A percentile compares a stretch with the other conserved stretches of the same genome.
Conservation (phyloP, 2,113 vertebrate genomes). For the Mesocricetus auratus region DNA sequence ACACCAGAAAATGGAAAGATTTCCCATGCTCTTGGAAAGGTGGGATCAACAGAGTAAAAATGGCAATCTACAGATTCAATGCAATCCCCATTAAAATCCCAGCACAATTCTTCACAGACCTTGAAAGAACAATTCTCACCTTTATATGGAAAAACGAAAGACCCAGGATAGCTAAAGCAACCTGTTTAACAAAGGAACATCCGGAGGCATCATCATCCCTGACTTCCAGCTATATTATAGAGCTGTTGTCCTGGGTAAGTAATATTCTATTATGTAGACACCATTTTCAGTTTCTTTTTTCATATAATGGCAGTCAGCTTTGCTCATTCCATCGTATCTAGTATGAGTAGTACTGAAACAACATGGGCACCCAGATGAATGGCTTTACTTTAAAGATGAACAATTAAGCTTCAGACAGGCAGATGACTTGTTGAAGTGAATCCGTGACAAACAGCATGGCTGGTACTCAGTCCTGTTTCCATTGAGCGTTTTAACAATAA, state of each 20-base stretch:
- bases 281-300: neutral
- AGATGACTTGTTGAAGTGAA: neutral
- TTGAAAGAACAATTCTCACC: no score
- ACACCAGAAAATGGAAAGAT: no score
- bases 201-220: no score
- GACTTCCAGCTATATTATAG: no score
- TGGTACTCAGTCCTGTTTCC: neutral
- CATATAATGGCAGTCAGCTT: neutral
- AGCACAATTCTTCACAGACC: no score
- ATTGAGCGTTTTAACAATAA: neutral
- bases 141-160: no score
- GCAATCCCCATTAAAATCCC: no score
- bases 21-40: no score
- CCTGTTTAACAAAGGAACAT: no score
- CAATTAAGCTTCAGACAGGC: neutral
- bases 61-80: no score
- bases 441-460: neutral
- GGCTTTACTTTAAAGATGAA: slow-evolving; percentile 3
- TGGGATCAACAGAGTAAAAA: no score
- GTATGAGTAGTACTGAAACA: neutral
- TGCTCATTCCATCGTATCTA: neutral
- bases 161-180: no score
- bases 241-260: neutral
- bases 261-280: neutral
- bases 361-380: neutral